phyloP scores from a whole-genome alignment of 2,113 vertebrate genomes.

The Zosterops hypoxanthus region DNA sequence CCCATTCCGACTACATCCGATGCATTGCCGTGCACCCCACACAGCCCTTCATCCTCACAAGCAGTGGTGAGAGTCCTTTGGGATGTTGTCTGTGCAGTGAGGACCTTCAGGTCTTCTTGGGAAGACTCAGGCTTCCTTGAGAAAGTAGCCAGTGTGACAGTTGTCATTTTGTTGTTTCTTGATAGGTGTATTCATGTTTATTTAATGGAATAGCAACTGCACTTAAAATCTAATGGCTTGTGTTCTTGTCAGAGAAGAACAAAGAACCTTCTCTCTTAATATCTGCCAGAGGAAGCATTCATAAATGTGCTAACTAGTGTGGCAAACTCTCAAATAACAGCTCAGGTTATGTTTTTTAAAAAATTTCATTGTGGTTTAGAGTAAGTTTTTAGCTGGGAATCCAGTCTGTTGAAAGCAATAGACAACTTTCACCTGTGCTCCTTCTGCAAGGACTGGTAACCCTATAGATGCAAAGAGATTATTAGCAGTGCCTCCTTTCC shows the following conservation, averaged over 20 bases:
- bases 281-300: background rate
- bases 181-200: background rate
- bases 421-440: background rate
- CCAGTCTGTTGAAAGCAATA: background rate
- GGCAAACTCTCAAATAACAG: background rate
- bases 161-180: background rate
- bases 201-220: background rate
- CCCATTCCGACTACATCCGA: constrained; percentile 97
- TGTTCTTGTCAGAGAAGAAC: background rate
- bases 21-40: constrained; percentile 98
- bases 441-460: background rate
- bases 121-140: background rate
- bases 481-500: background rate
- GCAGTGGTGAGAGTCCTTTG: constrained; percentile 85
- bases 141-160: background rate
- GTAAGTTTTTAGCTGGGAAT: background rate
- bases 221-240: background rate
- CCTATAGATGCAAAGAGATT: background rate
- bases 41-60: constrained; percentile 97
- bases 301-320: background rate
- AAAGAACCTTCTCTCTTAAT: background rate
- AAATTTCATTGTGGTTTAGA: background rate
- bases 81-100: background rate
- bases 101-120: background rate
- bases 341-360: background rate